These are phyloP conservation scores for Apodemus agrarius DNA, from an alignment of 2,797 vertebrate species.

Conservation along the genomic window DNA sequence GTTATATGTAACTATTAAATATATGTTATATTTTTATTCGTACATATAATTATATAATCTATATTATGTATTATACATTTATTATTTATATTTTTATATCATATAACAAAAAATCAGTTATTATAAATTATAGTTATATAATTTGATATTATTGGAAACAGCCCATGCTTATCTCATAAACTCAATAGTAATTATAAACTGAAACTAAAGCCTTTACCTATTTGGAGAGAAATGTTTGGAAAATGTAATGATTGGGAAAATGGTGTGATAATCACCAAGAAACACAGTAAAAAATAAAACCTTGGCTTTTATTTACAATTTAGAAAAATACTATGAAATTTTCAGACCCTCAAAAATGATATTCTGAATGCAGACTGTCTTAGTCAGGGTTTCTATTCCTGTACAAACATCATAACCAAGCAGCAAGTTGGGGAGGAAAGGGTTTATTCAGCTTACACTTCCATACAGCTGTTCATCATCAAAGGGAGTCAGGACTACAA, in stretches of 20 bases:
- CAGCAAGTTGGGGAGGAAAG: too few relatives aligned
- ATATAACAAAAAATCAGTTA: not conserved
- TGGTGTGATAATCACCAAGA: not conserved
- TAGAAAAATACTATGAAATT: not conserved
- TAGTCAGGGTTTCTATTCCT: too few relatives aligned
- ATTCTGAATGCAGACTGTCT: not conserved
- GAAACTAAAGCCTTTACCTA: not conserved
- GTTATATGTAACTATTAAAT: not conserved
- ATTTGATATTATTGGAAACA: not conserved
- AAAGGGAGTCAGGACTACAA: too few relatives aligned
- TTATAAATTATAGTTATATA: not conserved
- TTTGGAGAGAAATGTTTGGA: not conserved
- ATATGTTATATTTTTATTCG: not conserved
- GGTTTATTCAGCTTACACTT: too few relatives aligned
- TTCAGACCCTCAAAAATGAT: not conserved
- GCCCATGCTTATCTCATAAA: not conserved
- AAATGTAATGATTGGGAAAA: conserved; percentile 4
- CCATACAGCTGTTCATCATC: too few relatives aligned
- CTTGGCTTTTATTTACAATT: not conserved
- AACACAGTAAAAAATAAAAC: not conserved
- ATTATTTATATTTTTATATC: not conserved
- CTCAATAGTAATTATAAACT: not conserved
- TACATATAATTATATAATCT: too few relatives aligned
- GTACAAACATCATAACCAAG: too few relatives aligned
- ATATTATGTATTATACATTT: too few relatives aligned